A percentile compares a stretch with the other conserved stretches of the same genome.
These are phyloP conservation scores for Chelidonichthys spinosus DNA, from an alignment of 2,797 vertebrate genomes.

Conservation along the genomic window DNA sequence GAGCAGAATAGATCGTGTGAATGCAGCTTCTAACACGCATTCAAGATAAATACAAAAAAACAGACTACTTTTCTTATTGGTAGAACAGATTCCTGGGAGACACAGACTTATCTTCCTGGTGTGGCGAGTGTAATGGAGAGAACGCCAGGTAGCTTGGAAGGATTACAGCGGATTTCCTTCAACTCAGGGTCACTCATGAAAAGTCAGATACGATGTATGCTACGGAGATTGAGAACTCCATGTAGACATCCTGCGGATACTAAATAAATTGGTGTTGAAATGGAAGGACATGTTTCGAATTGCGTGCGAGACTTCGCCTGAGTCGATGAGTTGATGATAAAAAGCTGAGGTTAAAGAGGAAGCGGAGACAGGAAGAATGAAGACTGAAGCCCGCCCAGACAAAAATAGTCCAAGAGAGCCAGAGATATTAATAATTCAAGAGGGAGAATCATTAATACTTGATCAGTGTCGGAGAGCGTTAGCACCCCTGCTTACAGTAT, in stretches of 20 bases:
- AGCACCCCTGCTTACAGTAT: slow-evolving; percentile 58
- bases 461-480: slow-evolving; percentile 72
- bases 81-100: background rate
- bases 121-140: background rate
- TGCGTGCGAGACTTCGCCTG: slow-evolving; percentile 42
- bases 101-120: slow-evolving; percentile 1
- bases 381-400: slow-evolving; percentile 62
- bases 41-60: background rate
- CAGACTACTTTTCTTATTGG: background rate
- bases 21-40: background rate
- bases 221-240: background rate
- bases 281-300: slow-evolving; percentile 44
- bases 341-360: slow-evolving; percentile 51
- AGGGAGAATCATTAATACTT: slow-evolving; percentile 82
- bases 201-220: slow-evolving; percentile 28
- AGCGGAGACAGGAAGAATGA: slow-evolving; percentile 61
- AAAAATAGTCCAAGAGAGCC: slow-evolving; percentile 81
- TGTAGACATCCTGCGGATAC: background rate
- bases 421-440: slow-evolving; percentile 84
- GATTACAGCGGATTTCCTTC: slow-evolving; percentile 72
- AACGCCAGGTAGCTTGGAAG: slow-evolving; percentile 45
- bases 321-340: slow-evolving; percentile 48
- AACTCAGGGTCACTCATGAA: slow-evolving; percentile 45
- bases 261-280: slow-evolving; percentile 41
- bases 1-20: background rate